Evolutionary conservation across 92 coral and sea anemone genomes (phyloP), one percentile per base, ranked within the genome.

Genomic region (Heteractis magnifica): DNA sequence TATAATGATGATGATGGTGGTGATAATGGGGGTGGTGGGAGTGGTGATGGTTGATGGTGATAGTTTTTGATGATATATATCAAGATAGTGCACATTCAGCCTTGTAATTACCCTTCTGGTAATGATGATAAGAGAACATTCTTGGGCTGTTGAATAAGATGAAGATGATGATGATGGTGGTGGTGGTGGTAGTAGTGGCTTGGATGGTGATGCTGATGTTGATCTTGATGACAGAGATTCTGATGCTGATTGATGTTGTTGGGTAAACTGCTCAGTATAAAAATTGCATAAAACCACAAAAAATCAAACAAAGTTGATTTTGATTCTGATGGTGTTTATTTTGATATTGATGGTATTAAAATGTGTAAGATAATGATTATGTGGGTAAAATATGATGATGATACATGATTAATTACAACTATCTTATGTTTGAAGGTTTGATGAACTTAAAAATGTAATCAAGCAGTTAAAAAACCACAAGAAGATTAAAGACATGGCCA

Each of bases 401-500:
- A 64, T 64, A 23, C 16, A 62, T 68, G 49, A 7, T 68, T 23
- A 12, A 53, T 34, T 34, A 34, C 44, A 34, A 34, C 6, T 10
- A 4, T 68, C 49, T 21, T 76, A 3, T n/a, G 48, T 1, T 73
- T 21, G 14, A 60, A 96, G 99, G 84, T 96, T 90, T 84, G 99
- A 96, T 51, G 99, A 94, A 26, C 81, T 96, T 7, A 92, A 92
- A 16, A 89, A 91, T 78, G 92, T 91, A 59, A 91, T 95, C 75
- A 96, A 89, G 71, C 98, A 96, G 68, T 87, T 96, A 50, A 96
- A 90, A 80, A 96, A 96, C 88, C 96, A 96, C 83, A 96, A 96
- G 85, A 96, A 96, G 79, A 96, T 96, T 77, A 96, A 96, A 79
- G 99, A 96, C 72, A 90, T 96, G 97, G 85, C 98, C 10, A 94